Conservation (phyloP, 1,140 invertebrate genomes). For the Lordiphosa collinella region DNA sequence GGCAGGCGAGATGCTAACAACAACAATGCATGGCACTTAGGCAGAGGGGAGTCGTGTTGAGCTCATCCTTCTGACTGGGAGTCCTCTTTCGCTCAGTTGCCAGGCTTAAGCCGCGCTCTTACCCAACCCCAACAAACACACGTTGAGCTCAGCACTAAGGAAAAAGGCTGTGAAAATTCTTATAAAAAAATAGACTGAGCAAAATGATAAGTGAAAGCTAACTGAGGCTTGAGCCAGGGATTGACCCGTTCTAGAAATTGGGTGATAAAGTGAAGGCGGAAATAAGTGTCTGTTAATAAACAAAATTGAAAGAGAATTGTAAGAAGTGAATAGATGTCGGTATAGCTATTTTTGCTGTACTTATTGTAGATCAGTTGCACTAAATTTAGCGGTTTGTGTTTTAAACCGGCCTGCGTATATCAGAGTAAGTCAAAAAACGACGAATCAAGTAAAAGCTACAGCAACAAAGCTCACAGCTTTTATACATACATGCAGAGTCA, state of each 20-base stretch:
- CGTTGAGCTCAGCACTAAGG: constrained; percentile 38
- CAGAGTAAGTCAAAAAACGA: too few species aligned
- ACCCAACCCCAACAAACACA: constrained; percentile 20
- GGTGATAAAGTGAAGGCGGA: neutral
- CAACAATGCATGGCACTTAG: constrained; percentile 68
- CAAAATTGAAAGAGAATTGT: too few species aligned
- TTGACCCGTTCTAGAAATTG: neutral
- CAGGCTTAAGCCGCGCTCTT: constrained; percentile 53
- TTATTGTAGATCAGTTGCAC: too few species aligned
- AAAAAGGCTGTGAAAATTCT: constrained; percentile 65
- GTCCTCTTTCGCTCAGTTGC: constrained; percentile 11
- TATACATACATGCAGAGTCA: too few species aligned
- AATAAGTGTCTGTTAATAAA: too few species aligned
- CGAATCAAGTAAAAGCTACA: too few species aligned
- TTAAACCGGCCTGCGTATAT: too few species aligned
- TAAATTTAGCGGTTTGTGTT: too few species aligned
- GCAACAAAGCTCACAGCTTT: too few species aligned
- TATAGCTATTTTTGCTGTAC: too few species aligned
- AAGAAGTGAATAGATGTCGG: too few species aligned
- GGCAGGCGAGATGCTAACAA: constrained; percentile 70
- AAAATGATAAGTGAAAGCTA: constrained; percentile 56
- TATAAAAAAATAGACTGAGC: constrained; percentile 31
- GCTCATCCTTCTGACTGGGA: constrained; percentile 54
- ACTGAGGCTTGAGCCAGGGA: constrained; percentile 8
- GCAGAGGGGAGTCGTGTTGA: constrained; percentile 54